phyloP scores from a whole-genome alignment of 2,797 vertebrate species.

The Pangasius djambal region DNA sequence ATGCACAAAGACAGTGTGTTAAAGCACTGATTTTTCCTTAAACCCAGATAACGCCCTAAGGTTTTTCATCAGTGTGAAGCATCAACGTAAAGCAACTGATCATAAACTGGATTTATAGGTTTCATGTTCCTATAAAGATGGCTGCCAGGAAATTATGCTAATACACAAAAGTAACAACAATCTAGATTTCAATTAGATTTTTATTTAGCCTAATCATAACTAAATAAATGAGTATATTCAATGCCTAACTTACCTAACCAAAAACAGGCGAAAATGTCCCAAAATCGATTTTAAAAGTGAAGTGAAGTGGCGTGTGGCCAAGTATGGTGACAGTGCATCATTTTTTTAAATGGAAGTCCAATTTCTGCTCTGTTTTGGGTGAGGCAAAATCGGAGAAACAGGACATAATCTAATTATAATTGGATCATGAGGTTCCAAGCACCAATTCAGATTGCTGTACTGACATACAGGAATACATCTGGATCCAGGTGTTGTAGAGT shows the following conservation, averaged over 20 bases:
- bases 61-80: constrained; percentile 5
- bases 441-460: background rate
- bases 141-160: background rate
- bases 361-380: background rate
- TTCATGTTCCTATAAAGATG: background rate
- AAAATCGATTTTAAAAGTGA: background rate
- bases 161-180: background rate
- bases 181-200: background rate
- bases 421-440: background rate
- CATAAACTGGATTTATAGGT: constrained; percentile 12
- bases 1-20: background rate
- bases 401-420: background rate
- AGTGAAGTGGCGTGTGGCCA: too few relatives aligned
- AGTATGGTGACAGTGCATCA: background rate
- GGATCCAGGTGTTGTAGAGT: background rate
- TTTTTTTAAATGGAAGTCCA: background rate
- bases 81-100: constrained; percentile 14
- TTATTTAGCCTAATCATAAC: background rate
- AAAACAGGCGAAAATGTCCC: background rate
- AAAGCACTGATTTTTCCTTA: background rate
- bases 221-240: background rate
- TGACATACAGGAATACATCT: background rate
- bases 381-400: background rate
- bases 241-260: background rate
- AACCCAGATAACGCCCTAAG: background rate